These are phyloP conservation scores for Pelvicachromis taeniatus DNA, from an alignment of 2,113 vertebrate species.

Conservation along the genomic window DNA sequence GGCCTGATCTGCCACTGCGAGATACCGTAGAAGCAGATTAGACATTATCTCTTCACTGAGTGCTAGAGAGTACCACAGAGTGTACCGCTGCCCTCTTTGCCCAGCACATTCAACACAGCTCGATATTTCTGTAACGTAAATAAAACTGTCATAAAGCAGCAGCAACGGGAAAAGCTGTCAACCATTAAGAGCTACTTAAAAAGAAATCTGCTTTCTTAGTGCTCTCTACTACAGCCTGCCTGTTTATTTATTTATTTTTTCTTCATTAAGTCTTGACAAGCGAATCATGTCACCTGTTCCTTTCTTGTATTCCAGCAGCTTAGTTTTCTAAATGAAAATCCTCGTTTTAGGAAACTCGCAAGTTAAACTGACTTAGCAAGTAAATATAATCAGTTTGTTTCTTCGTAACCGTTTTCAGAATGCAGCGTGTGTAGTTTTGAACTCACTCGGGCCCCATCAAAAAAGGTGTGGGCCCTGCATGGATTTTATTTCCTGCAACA, in stretches of 20 bases:
- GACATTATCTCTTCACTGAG: conserved; percentile 41
- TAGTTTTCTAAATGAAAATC: background rate
- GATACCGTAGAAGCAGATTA: conserved; percentile 40
- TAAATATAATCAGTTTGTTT: background rate
- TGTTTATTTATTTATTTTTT: background rate
- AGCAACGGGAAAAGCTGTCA: background rate
- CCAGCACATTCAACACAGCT: conserved; percentile 22
- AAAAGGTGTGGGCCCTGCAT: background rate
- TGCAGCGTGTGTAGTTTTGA: background rate
- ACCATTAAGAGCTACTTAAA: conserved; percentile 17
- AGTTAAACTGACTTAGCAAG: background rate
- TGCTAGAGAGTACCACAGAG: conserved; percentile 31
- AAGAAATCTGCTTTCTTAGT: background rate
- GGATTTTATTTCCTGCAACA: background rate
- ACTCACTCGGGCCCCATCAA: background rate
- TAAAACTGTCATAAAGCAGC: conserved; percentile 25
- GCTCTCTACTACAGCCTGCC: background rate
- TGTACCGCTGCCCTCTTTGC: background rate
- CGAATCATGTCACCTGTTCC: background rate
- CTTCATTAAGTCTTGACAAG: background rate
- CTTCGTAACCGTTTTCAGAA: background rate
- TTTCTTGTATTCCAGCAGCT: background rate
- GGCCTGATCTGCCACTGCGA: conserved; percentile 4
- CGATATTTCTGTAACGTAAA: conserved; percentile 19
- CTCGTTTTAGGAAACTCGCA: background rate